These are phyloP conservation scores for Macrotrachela quadricornifera DNA, from an alignment of 1,140 invertebrate genomes.

Conservation along the genomic window DNA sequence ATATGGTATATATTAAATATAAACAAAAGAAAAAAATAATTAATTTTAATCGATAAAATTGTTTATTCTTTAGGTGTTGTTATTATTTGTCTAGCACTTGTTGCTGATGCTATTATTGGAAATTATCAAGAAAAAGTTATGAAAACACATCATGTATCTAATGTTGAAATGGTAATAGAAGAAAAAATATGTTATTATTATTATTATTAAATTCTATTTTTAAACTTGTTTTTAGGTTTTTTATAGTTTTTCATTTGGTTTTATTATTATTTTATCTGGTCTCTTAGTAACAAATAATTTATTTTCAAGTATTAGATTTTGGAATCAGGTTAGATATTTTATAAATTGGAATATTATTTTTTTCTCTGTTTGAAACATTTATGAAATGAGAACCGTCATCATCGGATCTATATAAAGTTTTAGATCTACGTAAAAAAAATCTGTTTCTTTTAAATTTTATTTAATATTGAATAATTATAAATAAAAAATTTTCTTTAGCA, in stretches of 20 bases:
- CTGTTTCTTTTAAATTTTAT: too few species aligned
- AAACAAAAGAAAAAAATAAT: background rate
- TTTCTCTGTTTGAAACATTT: too few species aligned
- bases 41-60: too few species aligned
- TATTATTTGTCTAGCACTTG: slow-evolving; percentile 61
- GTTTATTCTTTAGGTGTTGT: slow-evolving; percentile 19
- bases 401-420: too few species aligned
- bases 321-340: too few species aligned
- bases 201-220: slow-evolving; percentile 1
- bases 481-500: too few species aligned
- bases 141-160: slow-evolving; percentile 30
- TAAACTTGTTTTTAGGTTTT: background rate
- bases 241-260: background rate
- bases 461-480: too few species aligned
- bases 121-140: slow-evolving; percentile 88
- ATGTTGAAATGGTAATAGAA: slow-evolving; percentile 6
- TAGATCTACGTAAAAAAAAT: too few species aligned
- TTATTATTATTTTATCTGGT: background rate
- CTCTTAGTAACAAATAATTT: too few species aligned
- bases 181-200: slow-evolving; percentile 1
- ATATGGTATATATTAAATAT: slow-evolving; percentile 19
- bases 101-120: slow-evolving; percentile 77
- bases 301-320: too few species aligned
- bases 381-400: too few species aligned
- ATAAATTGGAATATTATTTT: too few species aligned